A percentile compares a stretch with the other conserved stretches of the same genome.
phyloP scores from a whole-genome alignment of 2,888 invertebrate genomes.

The Tipula lateralis region DNA sequence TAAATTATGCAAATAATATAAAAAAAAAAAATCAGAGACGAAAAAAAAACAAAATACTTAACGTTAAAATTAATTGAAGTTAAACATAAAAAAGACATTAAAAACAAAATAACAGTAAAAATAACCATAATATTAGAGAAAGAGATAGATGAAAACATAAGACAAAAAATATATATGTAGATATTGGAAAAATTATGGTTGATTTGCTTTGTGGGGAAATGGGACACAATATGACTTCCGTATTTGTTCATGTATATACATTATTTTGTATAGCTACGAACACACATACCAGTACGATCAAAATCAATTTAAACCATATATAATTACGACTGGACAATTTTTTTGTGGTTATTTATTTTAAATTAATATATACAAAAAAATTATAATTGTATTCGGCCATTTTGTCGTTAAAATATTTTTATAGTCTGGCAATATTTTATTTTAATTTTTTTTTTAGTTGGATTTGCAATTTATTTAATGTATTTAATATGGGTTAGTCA shows the following conservation, averaged over 20 bases:
- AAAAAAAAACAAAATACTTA: background rate
- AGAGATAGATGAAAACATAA: background rate
- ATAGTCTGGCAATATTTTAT: background rate
- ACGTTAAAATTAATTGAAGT: slow-evolving; percentile 12
- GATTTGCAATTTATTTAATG: background rate
- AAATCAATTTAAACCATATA: background rate
- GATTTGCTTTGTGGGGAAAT: background rate
- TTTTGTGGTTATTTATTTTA: background rate
- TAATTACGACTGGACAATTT: background rate
- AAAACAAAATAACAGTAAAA: background rate
- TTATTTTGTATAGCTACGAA: background rate
- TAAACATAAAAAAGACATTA: slow-evolving; percentile 19
- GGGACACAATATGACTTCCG: background rate
- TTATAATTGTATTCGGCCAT: background rate
- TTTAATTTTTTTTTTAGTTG: background rate
- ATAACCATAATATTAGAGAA: background rate
- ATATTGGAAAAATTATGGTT: background rate
- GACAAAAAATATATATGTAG: too few species aligned
- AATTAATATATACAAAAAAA: background rate
- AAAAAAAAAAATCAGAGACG: background rate
- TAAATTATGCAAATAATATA: background rate
- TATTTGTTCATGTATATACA: background rate
- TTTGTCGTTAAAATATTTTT: background rate
- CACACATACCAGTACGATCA: background rate
- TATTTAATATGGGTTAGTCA: background rate